phyloP scores from a whole-genome alignment of 2,113 vertebrate genomes.

The Centrocercus urophasianus region DNA sequence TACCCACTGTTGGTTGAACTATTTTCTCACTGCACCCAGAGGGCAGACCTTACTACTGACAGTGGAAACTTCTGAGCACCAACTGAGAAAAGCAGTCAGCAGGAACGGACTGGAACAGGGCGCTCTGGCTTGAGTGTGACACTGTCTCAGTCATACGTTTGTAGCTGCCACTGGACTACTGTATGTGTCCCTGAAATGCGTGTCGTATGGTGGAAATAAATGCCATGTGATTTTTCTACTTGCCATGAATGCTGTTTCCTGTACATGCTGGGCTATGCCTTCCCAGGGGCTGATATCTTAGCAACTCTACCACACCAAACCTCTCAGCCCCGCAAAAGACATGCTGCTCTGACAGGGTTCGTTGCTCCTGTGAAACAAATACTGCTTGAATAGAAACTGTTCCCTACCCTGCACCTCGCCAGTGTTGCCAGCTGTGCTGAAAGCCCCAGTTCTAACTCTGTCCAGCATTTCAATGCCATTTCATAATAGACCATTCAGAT shows the following conservation, averaged over 20 bases:
- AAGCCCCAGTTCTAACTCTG: constrained; percentile 32
- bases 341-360: background rate
- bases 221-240: background rate
- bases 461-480: constrained; percentile 44
- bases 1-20: constrained; percentile 38
- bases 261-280: constrained; percentile 45
- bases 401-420: background rate
- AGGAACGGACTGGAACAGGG: constrained; percentile 57
- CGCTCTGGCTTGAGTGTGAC: constrained; percentile 44
- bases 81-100: background rate
- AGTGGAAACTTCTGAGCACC: constrained; percentile 32
- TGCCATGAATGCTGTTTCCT: constrained; percentile 46
- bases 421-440: constrained; percentile 36
- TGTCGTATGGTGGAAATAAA: constrained; percentile 26
- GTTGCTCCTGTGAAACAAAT: background rate
- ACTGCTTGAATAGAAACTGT: background rate
- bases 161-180: constrained; percentile 44
- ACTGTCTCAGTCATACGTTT: constrained; percentile 19
- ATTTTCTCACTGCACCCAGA: constrained; percentile 48
- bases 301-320: background rate
- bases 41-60: constrained; percentile 33
- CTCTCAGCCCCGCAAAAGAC: background rate
- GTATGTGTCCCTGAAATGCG: constrained; percentile 17
- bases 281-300: background rate
- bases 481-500: background rate